These are phyloP conservation scores for Heterodera schachtii DNA, from an alignment of 1,140 invertebrate species.

Conservation along the genomic window DNA sequence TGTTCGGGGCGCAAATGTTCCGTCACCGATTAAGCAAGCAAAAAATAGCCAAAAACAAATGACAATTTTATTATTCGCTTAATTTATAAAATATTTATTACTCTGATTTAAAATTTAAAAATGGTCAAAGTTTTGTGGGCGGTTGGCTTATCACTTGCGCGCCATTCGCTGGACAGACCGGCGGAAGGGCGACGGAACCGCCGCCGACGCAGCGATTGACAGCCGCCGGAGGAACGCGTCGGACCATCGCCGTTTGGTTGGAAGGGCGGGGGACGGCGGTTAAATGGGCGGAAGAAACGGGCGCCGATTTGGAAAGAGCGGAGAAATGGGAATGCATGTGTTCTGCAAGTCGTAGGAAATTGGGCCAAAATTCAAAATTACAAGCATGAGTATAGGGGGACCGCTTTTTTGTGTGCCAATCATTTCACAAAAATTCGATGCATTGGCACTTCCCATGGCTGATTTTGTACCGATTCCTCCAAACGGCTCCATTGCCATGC, in stretches of 20 bases:
- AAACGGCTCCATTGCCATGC: no score
- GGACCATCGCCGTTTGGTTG: background rate
- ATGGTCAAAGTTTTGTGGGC: background rate
- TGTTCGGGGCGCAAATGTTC: no score
- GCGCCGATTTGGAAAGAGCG: constrained; percentile 15
- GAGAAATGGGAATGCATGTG: constrained; percentile 39
- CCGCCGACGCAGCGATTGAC: background rate
- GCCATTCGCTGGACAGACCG: background rate
- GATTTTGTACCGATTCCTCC: no score
- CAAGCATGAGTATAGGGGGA: background rate
- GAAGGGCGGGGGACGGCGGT: background rate
- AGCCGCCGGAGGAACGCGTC: background rate
- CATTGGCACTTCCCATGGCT: no score
- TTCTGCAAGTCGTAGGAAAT: constrained; percentile 14
- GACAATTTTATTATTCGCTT: background rate
- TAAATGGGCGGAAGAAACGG: background rate
- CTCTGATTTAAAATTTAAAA: background rate
- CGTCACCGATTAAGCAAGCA: no score
- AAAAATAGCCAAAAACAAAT: no score
- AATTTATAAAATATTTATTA: background rate
- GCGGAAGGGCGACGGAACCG: background rate
- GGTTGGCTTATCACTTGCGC: background rate
- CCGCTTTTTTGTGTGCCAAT: no score
- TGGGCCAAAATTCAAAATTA: background rate
- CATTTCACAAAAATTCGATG: no score